phyloP scores from a whole-genome alignment of 2,797 vertebrate genomes.

The Syngnathus acus region DNA sequence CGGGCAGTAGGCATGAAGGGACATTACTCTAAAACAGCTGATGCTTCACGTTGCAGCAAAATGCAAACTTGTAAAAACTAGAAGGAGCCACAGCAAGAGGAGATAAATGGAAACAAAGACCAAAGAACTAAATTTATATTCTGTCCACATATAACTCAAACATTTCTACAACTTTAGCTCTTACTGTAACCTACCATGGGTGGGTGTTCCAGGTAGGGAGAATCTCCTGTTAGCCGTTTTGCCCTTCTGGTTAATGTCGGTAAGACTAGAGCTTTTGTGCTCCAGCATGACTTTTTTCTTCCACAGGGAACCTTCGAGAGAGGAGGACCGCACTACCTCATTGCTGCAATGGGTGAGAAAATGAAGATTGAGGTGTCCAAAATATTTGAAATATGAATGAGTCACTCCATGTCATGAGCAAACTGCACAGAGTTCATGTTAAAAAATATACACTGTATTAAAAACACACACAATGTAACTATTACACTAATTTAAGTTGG shows the following conservation, averaged over 20 bases:
- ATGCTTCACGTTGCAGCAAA: neutral
- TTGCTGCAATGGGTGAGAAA: slow-evolving; percentile 20
- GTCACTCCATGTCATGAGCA: neutral
- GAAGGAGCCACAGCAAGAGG: neutral
- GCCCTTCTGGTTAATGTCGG: slow-evolving; percentile 81
- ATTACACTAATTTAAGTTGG: too few species aligned
- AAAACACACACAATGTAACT: too few species aligned
- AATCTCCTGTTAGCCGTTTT: slow-evolving; percentile 74
- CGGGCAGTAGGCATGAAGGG: neutral
- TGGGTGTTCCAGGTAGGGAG: slow-evolving; percentile 83
- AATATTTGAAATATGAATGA: neutral
- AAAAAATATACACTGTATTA: neutral
- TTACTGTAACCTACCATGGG: slow-evolving; percentile 70
- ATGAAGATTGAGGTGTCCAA: slow-evolving; percentile 8
- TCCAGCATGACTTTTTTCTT: slow-evolving; percentile 71
- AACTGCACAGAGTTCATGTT: neutral
- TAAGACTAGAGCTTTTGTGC: slow-evolving; percentile 87
- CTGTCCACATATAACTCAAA: neutral
- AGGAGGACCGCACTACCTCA: slow-evolving; percentile 49
- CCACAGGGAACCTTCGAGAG: slow-evolving; percentile 46
- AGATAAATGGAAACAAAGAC: neutral
- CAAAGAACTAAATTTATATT: neutral
- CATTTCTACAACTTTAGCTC: neutral
- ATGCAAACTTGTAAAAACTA: neutral
- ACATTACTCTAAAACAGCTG: neutral